Evolutionary conservation across 2,797 vertebrate genomes (phyloP), one percentile per base, ranked within the genome.

Genomic region (Eleutherodactylus coqui): DNA sequence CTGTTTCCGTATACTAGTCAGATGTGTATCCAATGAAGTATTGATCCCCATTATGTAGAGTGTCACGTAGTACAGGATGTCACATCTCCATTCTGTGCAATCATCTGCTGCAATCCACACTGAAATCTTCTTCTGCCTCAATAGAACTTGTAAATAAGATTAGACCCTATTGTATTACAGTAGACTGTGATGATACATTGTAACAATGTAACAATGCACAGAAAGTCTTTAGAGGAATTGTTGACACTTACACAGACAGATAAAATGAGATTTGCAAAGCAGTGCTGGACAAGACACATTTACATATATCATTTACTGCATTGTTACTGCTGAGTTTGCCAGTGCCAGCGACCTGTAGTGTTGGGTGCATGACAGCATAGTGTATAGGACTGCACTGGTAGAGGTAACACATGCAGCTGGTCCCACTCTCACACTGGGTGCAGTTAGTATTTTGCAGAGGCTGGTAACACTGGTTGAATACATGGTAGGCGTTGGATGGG

Each of bases 391-490:
- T 60, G 73, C 45, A 47, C 8, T 55, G 75, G 13, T 34, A 5
- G 32, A 55, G 45, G 32, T 47, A 41, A n/a, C 69, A 38, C 36
- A 36, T 67, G 67, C 36, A 43, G 67, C 36, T 45, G 69, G 38
- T 45, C 69, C 69, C 69, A 41, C 36, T 70, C 58, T 62, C 34
- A 36, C 13, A 41, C 5, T 29, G 53, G 77, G 51, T 47, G 49
- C 45, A 41, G 55, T 11, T 53, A 60, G 79, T 67, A 21, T 75
- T 75, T 60, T 86, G 79, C 34, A 77, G 72, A 34, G 38, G 64
- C 64, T 70, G 32, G 69, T 62, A 45, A 81, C 77, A 84, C 86
- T 85, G 78, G 76, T 87, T 84, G 86, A 81, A 84, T 87, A 41
- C 49, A 62, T 81, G 78, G 47, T 80, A 73, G 73, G 51, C 32